Percentiles rank a stretch among this genome's conserved stretches.
phyloP scores from a whole-genome alignment of 2,888 invertebrate species.

The Tolmerus cingulatus region DNA sequence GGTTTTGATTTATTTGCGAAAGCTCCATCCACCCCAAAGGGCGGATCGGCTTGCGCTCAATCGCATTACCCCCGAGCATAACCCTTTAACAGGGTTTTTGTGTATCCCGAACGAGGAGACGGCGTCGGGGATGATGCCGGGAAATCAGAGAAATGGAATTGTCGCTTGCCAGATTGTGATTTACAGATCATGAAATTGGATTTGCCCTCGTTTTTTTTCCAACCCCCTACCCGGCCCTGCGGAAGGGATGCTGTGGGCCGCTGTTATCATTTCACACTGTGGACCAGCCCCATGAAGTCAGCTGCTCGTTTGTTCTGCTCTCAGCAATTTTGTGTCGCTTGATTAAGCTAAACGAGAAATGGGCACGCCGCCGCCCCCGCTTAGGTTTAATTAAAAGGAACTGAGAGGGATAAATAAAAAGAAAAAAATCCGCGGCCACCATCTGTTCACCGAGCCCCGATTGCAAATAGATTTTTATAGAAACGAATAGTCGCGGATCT shows the following conservation, averaged over 20 bases:
- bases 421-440: background rate
- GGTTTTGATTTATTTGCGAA: conserved; percentile 26
- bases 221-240: background rate
- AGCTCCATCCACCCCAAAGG: background rate
- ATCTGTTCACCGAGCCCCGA: background rate
- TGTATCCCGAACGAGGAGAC: background rate
- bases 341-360: conserved; percentile 6
- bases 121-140: background rate
- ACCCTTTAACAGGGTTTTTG: conserved; percentile 32
- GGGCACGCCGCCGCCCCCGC: background rate
- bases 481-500: background rate
- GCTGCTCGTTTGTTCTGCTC: background rate
- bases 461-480: background rate
- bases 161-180: conserved; percentile 37
- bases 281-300: background rate
- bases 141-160: conserved; percentile 16
- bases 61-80: conserved; percentile 12
- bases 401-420: background rate
- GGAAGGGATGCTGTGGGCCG: background rate
- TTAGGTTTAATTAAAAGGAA: background rate
- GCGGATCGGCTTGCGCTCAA: background rate
- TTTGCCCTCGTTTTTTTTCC: background rate
- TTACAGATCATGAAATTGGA: conserved; percentile 32
- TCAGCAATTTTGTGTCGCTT: background rate
- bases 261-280: background rate